These are phyloP conservation scores for Xestia sexstrigata DNA, from an alignment of 2,888 invertebrate species.

Conservation along the genomic window DNA sequence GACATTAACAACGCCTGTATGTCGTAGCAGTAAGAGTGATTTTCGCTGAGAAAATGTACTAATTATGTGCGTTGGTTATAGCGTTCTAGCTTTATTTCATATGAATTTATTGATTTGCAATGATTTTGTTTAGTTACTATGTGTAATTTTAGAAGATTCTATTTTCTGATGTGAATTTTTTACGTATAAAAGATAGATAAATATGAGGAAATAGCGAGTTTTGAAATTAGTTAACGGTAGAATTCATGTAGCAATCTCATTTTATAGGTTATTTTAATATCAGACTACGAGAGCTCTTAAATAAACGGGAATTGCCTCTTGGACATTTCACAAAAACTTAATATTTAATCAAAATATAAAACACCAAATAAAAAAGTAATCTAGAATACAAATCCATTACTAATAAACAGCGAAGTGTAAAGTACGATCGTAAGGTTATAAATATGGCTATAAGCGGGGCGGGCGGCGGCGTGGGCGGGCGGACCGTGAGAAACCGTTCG, in stretches of 20 bases:
- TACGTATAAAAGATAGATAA: background rate
- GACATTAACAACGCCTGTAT: background rate
- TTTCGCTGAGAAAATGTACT: background rate
- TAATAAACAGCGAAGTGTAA: slow-evolving; percentile 61
- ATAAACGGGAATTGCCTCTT: background rate
- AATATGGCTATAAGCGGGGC: slow-evolving; percentile 63
- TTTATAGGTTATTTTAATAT: background rate
- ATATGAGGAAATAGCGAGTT: background rate
- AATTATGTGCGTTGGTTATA: too few relatives aligned
- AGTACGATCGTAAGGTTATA: slow-evolving; percentile 62
- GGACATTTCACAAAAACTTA: background rate
- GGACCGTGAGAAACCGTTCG: slow-evolving; percentile 70
- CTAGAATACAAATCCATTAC: slow-evolving; percentile 22
- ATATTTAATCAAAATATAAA: slow-evolving; percentile 17
- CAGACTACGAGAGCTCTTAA: background rate
- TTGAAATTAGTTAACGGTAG: background rate
- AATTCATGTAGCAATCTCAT: background rate
- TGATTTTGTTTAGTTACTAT: background rate
- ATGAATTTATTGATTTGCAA: background rate
- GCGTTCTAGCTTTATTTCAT: background rate
- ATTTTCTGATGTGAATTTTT: background rate
- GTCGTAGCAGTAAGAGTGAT: background rate
- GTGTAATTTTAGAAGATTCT: background rate
- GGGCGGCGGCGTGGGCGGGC: slow-evolving; percentile 71
- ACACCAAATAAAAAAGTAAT: slow-evolving; percentile 12